These are phyloP conservation scores for Meloidogyne hapla DNA, from an alignment of 1,140 invertebrate species.

Conservation along the genomic window DNA sequence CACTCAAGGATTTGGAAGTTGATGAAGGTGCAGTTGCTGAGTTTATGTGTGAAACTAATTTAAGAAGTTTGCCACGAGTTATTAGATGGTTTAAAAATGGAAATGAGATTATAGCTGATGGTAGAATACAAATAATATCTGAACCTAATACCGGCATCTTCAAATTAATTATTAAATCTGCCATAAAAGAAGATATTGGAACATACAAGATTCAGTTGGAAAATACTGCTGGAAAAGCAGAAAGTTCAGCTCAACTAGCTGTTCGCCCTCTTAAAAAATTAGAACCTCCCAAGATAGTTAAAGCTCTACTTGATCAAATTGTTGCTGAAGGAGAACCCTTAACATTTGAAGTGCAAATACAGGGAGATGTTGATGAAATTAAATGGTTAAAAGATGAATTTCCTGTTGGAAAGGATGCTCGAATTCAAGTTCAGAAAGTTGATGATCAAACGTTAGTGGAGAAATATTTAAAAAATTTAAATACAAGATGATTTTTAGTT, in stretches of 20 bases:
- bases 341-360: conserved; percentile 60
- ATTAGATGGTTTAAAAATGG: conserved; percentile 63
- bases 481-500: conserved; percentile 31
- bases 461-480: not conserved
- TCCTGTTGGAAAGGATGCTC: conserved; percentile 40
- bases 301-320: conserved; percentile 61
- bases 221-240: conserved; percentile 55
- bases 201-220: conserved; percentile 54
- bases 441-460: conserved; percentile 52
- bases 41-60: conserved; percentile 56
- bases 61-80: conserved; percentile 37
- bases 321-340: conserved; percentile 60
- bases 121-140: conserved; percentile 37
- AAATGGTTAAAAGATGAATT: conserved; percentile 66
- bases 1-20: conserved; percentile 55
- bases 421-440: conserved; percentile 56
- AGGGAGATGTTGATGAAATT: conserved; percentile 64
- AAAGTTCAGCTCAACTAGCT: conserved; percentile 55
- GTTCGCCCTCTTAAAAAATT: conserved; percentile 33
- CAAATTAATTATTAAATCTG: conserved; percentile 38
- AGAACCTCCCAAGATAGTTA: conserved; percentile 55
- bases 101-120: conserved; percentile 53
- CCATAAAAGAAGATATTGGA: conserved; percentile 52
- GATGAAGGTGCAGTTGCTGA: conserved; percentile 57
- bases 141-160: not conserved